A percentile compares a stretch with the other conserved stretches of the same genome.
Evolutionary conservation across 2,888 invertebrate genomes (phyloP).

Genomic region (Melinopterus prodromus): DNA sequence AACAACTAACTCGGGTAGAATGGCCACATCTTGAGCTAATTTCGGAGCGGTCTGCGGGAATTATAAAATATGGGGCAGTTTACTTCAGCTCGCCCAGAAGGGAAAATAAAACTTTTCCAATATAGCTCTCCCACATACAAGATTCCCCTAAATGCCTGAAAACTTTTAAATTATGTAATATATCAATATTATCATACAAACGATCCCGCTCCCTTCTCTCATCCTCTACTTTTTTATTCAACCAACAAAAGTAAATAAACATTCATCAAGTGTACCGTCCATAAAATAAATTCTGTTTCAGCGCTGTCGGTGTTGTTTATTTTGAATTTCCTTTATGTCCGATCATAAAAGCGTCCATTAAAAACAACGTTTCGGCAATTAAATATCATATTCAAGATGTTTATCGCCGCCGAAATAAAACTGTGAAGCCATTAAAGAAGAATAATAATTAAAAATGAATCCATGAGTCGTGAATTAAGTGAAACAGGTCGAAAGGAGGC

Average conservation of each 20-base stretch:
- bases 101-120: slow-evolving; percentile 4
- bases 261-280: neutral
- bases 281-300: neutral
- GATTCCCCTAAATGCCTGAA: neutral
- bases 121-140: neutral
- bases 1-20: neutral
- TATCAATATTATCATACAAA: neutral
- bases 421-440: neutral
- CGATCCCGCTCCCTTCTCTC: neutral
- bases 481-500: neutral
- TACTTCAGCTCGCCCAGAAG: neutral
- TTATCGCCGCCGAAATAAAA: neutral
- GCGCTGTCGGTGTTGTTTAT: neutral
- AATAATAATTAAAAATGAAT: slow-evolving; percentile 4
- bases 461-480: neutral
- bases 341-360: neutral
- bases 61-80: slow-evolving; percentile 4
- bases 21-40: neutral
- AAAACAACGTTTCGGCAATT: neutral
- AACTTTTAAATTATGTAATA: slow-evolving; percentile 4
- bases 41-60: neutral
- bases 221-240: neutral
- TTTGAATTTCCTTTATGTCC: neutral
- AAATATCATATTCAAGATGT: neutral
- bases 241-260: too few relatives aligned